Evolutionary conservation across 2,888 invertebrate genomes (phyloP), one percentile per base, ranked within the genome.

Genomic region (Aromia moschata): DNA sequence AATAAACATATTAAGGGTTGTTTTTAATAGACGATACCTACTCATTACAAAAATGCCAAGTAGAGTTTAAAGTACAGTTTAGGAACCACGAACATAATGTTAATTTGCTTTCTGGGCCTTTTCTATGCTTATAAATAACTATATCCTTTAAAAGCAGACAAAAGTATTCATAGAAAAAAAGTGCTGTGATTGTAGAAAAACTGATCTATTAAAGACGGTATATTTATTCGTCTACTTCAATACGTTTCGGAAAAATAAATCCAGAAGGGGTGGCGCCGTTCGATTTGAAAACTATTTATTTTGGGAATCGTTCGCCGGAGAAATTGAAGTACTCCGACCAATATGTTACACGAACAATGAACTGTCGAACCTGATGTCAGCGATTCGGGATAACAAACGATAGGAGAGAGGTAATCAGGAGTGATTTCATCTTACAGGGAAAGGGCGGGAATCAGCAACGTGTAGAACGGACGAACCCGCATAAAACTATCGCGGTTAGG

Each of bases 361-460:
- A 79, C 79, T 79, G 80, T 79, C 80, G 79, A 80, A 80, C 78
- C 76, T 77, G 79, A 77, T 80, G 80, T 80, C 79, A 78, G 78
- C 77, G 77, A 76, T 77, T 78, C 75, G 74, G 77, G 77, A 75
- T 77, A 79, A 79, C 79, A 79, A 77, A 78, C 76, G 78, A 78
- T 69, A 70, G 73, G 70, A 73, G 72, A 67, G 75, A 74, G 76
- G 78, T 77, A 79, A 79, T 79, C 78, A 78, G 77, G 74, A 76
- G 75, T 74, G 79, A 79, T 80, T 79, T 76, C 78, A 73, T 79
- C 80, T 79, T 79, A 81, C 81, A 81, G 77, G 69, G 75, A 81
- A 81, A 79, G 77, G 81, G 81, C 80, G 81, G 79, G 76, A 66
- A 72, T 68, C 76, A 68, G 73, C 73, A 71, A 70, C 78, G 69